Conservation (phyloP, 2,888 invertebrate genomes). For the Microplitis deprimator region DNA sequence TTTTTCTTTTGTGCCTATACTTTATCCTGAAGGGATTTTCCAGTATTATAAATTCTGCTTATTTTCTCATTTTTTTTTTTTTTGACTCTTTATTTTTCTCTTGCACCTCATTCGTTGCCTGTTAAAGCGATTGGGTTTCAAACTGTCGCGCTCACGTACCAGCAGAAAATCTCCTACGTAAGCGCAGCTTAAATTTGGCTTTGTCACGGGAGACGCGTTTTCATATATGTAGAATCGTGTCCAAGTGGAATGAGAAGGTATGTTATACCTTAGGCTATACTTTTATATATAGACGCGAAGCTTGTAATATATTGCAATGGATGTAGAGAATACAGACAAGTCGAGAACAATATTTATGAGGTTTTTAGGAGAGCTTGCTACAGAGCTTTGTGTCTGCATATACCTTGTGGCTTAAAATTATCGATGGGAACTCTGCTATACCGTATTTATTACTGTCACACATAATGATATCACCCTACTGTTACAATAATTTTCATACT, state of each 20-base stretch:
- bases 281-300: background rate
- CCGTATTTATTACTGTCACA: conserved; percentile 24
- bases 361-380: conserved; percentile 44
- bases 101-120: conserved; percentile 30
- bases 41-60: background rate
- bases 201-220: conserved; percentile 52
- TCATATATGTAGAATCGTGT: conserved; percentile 37
- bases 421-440: conserved; percentile 34
- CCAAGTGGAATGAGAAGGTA: conserved; percentile 14
- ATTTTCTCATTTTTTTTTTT: conserved; percentile 7
- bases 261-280: background rate
- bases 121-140: conserved; percentile 51
- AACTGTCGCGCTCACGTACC: conserved; percentile 42
- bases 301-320: conserved; percentile 27
- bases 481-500: background rate
- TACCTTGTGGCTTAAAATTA: conserved; percentile 38
- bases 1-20: background rate
- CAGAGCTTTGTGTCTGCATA: background rate
- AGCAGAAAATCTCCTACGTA: conserved; percentile 59
- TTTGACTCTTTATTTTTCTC: conserved; percentile 14
- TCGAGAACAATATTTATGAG: conserved; percentile 56
- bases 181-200: conserved; percentile 64
- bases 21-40: background rate
- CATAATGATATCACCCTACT: background rate
- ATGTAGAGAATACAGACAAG: conserved; percentile 38